A percentile compares a stretch with the other conserved stretches of the same genome.
phyloP scores from a whole-genome alignment of 2,888 invertebrate genomes.

The Euclidia mi region DNA sequence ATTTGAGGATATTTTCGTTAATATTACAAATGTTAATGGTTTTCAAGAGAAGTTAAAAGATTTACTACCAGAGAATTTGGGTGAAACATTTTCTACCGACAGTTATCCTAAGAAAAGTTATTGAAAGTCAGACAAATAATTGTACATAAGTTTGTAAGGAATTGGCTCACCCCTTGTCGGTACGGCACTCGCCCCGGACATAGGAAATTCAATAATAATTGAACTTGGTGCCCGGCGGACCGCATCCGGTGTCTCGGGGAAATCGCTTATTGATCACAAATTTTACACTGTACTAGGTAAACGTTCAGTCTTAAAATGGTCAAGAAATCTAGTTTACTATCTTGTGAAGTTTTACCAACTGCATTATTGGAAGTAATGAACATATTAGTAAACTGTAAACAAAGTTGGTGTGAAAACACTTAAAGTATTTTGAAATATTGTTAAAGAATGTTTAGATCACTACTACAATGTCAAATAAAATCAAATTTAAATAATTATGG shows the following conservation, averaged over 20 bases:
- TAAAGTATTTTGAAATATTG: too few species aligned
- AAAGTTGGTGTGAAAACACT: too few species aligned
- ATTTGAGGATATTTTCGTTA: background rate
- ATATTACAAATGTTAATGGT: background rate
- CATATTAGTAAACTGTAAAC: too few species aligned
- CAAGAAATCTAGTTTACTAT: conserved; percentile 25
- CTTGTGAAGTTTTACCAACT: background rate
- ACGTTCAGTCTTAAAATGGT: conserved; percentile 31
- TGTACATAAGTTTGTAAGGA: conserved; percentile 54
- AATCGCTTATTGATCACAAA: conserved; percentile 82
- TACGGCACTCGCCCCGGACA: conserved; percentile 60
- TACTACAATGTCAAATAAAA: too few species aligned
- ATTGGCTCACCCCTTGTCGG: conserved; percentile 49
- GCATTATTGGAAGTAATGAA: too few species aligned
- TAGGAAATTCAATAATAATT: conserved; percentile 87
- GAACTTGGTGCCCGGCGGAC: conserved; percentile 79
- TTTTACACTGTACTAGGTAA: conserved; percentile 59
- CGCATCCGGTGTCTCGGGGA: conserved; percentile 83
- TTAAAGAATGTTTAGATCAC: too few species aligned
- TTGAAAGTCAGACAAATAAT: conserved; percentile 28
- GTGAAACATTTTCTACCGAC: too few species aligned
- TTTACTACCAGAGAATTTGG: background rate
- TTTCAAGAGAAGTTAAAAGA: background rate
- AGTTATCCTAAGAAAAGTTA: conserved; percentile 8
- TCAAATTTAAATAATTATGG: too few species aligned